Evolutionary conservation across 30 jellyfish, hydroid and myxozoan genomes (phyloP).

Genomic region (Rhopilema esculentum): DNA sequence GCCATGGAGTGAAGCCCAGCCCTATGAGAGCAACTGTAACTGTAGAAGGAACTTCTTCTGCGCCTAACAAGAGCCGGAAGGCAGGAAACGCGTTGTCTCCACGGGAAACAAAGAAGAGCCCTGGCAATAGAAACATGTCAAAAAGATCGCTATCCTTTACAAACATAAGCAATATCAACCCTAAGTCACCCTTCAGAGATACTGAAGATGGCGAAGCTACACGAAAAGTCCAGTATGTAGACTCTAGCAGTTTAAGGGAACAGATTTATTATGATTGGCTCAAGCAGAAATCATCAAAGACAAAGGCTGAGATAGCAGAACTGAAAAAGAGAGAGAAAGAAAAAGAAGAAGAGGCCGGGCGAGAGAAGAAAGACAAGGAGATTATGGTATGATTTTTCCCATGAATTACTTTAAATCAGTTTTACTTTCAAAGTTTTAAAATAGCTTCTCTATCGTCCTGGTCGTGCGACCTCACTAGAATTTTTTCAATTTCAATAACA

Average conservation of each 20-base stretch:
- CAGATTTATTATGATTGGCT: constrained; percentile 87
- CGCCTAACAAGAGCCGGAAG: neutral
- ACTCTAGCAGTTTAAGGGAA: constrained; percentile 73
- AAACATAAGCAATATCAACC: constrained; percentile 63
- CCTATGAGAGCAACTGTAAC: constrained; percentile 47
- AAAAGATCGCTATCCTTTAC: constrained; percentile 69
- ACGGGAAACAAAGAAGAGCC: neutral
- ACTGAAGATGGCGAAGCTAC: neutral
- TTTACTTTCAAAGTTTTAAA: too few relatives aligned
- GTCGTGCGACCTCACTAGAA: too few relatives aligned
- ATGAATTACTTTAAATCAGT: neutral
- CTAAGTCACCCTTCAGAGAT: constrained; percentile 54
- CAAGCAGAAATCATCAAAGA: constrained; percentile 61
- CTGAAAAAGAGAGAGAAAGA: constrained; percentile 46
- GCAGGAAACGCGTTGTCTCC: neutral
- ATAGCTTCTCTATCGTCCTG: too few relatives aligned
- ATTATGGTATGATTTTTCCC: constrained; percentile 18
- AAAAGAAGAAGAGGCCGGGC: constrained; percentile 56
- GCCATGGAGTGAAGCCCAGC: neutral
- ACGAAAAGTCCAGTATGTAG: constrained; percentile 22
- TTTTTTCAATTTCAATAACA: too few relatives aligned
- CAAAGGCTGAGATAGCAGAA: constrained; percentile 13
- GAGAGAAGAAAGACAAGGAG: constrained; percentile 53
- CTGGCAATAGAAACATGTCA: neutral
- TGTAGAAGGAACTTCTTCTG: constrained; percentile 10